Evolutionary conservation across 1,140 invertebrate species (phyloP), one percentile per base, ranked within the genome.

Genomic region (Psix sp.): DNA sequence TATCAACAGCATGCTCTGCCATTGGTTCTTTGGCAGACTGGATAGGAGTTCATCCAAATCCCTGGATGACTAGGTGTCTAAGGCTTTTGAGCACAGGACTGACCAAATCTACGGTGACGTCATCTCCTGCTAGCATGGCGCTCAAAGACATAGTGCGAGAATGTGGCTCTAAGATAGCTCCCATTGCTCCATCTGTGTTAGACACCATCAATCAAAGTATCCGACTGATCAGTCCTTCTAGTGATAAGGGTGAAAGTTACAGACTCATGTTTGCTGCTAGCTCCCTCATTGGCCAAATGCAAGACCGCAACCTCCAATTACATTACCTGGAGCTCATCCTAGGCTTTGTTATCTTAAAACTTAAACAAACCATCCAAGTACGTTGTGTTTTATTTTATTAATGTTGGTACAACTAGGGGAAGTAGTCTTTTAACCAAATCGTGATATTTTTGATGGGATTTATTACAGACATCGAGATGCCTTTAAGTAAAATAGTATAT

Each of bases 121-220:
- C 93, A 0, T 89, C 91, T 1, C 89, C 91, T 46, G 94, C 95
- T 0, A 96, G 95, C 7, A 91, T 96, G 83, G 95, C 96, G 2
- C 86, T 97, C 0, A 95, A 95, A 79, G 95, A 96, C 74, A 90
- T 97, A 15, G 92, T 93, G 1, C 87, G 91, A 13, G 94, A 96
- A 80, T 96, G 95, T 80, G 89, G 90, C 56, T 80, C 89, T 3
- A 89, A 91, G 78, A 86, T 97, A 15, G 88, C 89, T 35, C 92
- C 93, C 0, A 93, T 92, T 72, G 92, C 93, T 0, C 90, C 83
- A 1, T 78, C 82, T 5, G 80, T 87, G 5, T 67, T 87, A 0
- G 81, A 82, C 5, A 85, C 79, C 0, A 84, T 87, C 1, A 81
- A 82, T 9, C 77, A 59, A 4, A 81, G 76, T 0, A 33, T 87